Evolutionary conservation across 2,113 vertebrate genomes (phyloP).

Genomic region (Setophaga kirtlandii): DNA sequence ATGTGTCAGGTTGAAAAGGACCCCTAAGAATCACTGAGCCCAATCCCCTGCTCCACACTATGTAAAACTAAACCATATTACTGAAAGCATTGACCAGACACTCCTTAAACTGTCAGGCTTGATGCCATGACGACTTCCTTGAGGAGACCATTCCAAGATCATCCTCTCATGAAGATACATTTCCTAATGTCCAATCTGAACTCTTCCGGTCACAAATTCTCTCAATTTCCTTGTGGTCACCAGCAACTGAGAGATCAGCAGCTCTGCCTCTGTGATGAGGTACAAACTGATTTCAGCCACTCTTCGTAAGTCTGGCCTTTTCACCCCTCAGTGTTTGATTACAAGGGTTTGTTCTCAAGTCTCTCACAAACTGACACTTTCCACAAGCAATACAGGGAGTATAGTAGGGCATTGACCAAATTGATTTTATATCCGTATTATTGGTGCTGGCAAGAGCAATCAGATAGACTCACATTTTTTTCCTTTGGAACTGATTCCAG

Average conservation of each 20-base stretch:
- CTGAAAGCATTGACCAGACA: neutral
- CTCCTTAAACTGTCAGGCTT: neutral
- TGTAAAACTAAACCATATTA: neutral
- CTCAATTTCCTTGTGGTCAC: neutral
- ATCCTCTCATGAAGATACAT: neutral
- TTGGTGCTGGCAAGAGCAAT: neutral
- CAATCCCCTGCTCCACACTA: neutral
- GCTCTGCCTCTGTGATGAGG: neutral
- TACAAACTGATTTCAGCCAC: neutral
- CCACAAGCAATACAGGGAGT: neutral
- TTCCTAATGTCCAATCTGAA: neutral
- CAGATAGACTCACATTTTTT: neutral
- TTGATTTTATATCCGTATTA: neutral
- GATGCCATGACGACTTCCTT: accelerated
- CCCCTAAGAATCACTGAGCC: neutral
- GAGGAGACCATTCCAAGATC: neutral
- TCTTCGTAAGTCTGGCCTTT: neutral
- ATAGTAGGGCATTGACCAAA: neutral
- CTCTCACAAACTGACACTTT: neutral
- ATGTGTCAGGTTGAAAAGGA: neutral
- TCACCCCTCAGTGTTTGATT: accelerated
- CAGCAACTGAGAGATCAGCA: neutral
- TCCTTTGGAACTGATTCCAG: neutral
- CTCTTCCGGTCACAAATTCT: neutral
- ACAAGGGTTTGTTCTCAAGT: neutral